A percentile compares a stretch with the other conserved stretches of the same genome.
phyloP scores from a whole-genome alignment of 1,140 invertebrate genomes.

The Lysiphlebus fabarum region DNA sequence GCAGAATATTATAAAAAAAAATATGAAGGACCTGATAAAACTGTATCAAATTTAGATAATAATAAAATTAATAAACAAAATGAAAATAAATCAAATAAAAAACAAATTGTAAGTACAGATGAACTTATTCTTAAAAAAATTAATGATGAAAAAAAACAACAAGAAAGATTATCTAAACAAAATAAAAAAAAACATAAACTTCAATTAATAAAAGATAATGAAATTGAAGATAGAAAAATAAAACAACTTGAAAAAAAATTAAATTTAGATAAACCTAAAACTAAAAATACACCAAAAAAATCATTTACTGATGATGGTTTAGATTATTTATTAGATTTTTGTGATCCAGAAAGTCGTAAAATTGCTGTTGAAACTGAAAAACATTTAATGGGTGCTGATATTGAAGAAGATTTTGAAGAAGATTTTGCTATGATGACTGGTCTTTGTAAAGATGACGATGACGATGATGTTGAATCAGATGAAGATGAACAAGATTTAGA shows the following conservation, averaged over 20 bases:
- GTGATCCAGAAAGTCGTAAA: conserved; percentile 69
- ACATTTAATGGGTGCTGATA: conserved; percentile 59
- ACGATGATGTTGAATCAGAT: conserved; percentile 30
- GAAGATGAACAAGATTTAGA: conserved; percentile 32
- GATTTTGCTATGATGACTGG: conserved; percentile 54
- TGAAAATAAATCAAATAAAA: conserved; percentile 18
- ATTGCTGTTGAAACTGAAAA: conserved; percentile 62
- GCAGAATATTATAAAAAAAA: conserved; percentile 51
- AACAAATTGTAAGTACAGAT: conserved; percentile 28
- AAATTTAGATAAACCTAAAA: conserved; percentile 75
- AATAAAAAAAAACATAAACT: conserved; percentile 61
- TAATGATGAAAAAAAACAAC: conserved; percentile 28
- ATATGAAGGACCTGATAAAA: conserved; percentile 34
- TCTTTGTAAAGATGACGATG: conserved; percentile 27
- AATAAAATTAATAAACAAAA: neutral
- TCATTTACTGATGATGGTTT: conserved; percentile 79
- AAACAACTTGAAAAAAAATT: conserved; percentile 80
- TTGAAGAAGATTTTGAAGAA: conserved; percentile 65
- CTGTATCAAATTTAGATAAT: conserved; percentile 27
- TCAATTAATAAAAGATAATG: conserved; percentile 68
- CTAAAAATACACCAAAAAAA: conserved; percentile 70
- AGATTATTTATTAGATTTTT: conserved; percentile 60
- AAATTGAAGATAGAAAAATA: conserved; percentile 76
- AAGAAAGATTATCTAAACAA: conserved; percentile 46
- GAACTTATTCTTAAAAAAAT: too few species aligned